phyloP scores from a whole-genome alignment of 2,797 vertebrate species.

The Micrastur ruficollis region DNA sequence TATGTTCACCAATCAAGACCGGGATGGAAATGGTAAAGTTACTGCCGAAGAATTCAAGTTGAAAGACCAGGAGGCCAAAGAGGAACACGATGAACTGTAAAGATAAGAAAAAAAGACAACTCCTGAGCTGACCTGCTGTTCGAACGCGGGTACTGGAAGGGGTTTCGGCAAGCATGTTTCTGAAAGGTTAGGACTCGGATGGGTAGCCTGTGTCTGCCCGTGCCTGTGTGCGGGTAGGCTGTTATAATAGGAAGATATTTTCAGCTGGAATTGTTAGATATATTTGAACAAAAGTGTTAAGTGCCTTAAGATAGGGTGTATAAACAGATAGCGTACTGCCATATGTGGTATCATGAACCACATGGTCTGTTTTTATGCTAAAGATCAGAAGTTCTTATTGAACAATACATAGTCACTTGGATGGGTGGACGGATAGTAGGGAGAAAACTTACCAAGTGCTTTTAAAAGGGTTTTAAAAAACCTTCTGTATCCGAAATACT shows the following conservation, averaged over 20 bases:
- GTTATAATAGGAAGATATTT: background rate
- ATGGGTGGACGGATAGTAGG: background rate
- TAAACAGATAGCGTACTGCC: background rate
- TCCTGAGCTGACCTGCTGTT: conserved; percentile 27
- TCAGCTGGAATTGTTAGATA: background rate
- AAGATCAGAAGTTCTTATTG: background rate
- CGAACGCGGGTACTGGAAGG: background rate
- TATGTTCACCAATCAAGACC: conserved; percentile 97
- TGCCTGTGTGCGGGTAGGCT: background rate
- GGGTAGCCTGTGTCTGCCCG: background rate
- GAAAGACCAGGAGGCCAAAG: conserved; percentile 88
- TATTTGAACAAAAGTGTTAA: background rate
- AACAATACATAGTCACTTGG: background rate
- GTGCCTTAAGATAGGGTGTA: background rate
- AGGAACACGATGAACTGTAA: conserved; percentile 91
- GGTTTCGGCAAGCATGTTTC: background rate
- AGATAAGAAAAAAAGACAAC: background rate
- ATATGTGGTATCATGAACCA: background rate
- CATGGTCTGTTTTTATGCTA: background rate
- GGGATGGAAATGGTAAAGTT: conserved; percentile 90
- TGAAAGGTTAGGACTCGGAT: background rate
- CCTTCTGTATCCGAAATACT: background rate
- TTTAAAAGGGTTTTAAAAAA: background rate
- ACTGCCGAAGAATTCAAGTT: conserved; percentile 90
- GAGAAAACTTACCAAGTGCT: background rate